Evolutionary conservation across 2,797 vertebrate species (phyloP).

Genomic region (Botia kubotai): DNA sequence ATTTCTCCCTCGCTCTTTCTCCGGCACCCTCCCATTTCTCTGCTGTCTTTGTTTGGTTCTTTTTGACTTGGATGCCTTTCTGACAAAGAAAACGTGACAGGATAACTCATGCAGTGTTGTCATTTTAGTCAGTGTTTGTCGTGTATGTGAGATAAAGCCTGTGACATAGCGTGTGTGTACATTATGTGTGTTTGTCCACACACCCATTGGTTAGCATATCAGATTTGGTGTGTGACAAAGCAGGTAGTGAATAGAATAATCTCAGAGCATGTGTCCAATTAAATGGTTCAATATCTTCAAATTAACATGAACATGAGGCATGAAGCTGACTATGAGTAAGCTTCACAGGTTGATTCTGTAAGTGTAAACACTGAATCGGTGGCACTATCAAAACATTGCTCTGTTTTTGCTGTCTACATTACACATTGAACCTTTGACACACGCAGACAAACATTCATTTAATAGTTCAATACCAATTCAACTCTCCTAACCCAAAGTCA

Average conservation of each 20-base stretch:
- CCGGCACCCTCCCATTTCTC: neutral
- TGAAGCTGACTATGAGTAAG: too few relatives aligned
- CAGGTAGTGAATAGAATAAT: conserved; percentile 25
- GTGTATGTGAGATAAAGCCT: neutral
- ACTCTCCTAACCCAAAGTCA: neutral
- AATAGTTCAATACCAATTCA: neutral
- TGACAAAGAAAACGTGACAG: neutral
- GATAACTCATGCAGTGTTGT: neutral
- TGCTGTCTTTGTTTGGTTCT: neutral
- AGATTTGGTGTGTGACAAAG: conserved; percentile 35
- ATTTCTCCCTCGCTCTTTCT: neutral
- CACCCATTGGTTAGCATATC: conserved; percentile 9
- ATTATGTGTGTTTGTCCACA: neutral
- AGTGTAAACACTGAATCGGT: neutral
- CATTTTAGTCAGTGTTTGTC: neutral
- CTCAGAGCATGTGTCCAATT: conserved; percentile 46
- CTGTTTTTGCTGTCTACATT: neutral
- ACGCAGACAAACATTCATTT: neutral
- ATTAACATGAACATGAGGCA: neutral
- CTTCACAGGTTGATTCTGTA: neutral
- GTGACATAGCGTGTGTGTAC: conserved; percentile 6
- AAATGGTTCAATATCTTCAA: neutral
- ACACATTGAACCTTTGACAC: neutral
- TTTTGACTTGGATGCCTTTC: neutral
- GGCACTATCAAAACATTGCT: too few relatives aligned